Evolutionary conservation across 37 sponge, comb jelly and placozoan species (phyloP).

Genomic region (Beroe forskalii): DNA sequence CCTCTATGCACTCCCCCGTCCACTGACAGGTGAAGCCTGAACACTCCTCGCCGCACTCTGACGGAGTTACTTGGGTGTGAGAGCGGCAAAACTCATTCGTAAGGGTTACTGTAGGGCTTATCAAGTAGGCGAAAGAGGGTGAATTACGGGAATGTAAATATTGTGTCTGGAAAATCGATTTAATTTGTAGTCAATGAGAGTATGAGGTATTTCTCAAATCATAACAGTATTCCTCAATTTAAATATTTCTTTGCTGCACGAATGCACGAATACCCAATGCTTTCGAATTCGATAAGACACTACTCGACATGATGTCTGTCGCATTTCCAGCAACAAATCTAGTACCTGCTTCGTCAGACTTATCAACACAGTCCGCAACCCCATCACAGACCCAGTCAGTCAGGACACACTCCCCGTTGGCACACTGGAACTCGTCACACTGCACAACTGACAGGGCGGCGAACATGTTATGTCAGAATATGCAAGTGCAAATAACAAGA

Average conservation of each 20-base stretch:
- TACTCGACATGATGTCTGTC: too few species aligned
- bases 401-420: background rate
- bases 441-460: too few species aligned
- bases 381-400: background rate
- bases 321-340: too few species aligned
- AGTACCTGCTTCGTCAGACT: background rate
- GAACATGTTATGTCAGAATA: too few species aligned
- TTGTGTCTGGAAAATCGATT: background rate
- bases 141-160: background rate
- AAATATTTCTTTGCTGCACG: too few species aligned
- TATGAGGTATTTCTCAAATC: too few species aligned
- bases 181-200: background rate
- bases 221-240: too few species aligned
- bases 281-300: too few species aligned
- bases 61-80: too few species aligned
- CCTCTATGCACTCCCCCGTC: background rate
- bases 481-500: too few species aligned
- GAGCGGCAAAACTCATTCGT: too few species aligned
- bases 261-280: too few species aligned
- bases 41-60: constrained; percentile 24
- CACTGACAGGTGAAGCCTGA: background rate
- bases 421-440: background rate
- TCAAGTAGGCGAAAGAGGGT: background rate
- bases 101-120: background rate
- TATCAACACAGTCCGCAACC: background rate